These are phyloP conservation scores for Serinus canaria DNA, from an alignment of 2,113 vertebrate species.

Conservation along the genomic window DNA sequence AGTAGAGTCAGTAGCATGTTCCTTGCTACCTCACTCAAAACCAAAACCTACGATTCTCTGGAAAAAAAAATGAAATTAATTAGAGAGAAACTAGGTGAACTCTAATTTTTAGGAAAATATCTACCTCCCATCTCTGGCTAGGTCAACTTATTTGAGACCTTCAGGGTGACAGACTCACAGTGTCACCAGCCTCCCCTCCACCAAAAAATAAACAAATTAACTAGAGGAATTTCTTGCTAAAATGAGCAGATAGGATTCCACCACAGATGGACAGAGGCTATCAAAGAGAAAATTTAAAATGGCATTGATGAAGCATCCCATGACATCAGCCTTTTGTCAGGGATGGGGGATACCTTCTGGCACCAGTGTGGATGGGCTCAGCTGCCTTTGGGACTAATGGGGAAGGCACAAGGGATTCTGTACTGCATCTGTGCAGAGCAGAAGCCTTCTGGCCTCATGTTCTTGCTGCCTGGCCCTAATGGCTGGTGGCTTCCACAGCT, in stretches of 20 bases:
- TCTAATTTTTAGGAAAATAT: not conserved
- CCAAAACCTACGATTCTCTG: not conserved
- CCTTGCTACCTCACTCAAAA: not conserved
- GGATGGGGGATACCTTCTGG: not conserved
- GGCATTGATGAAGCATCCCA: not conserved
- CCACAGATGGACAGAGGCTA: not conserved
- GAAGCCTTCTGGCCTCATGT: not conserved
- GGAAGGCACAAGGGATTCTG: not conserved
- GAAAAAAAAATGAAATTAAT: not conserved
- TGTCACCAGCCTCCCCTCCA: not conserved
- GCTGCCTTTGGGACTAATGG: not conserved
- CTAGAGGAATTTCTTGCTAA: not conserved
- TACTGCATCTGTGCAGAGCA: not conserved
- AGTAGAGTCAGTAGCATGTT: not conserved
- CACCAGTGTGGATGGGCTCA: not conserved
- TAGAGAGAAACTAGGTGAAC: too few species aligned
- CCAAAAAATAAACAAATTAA: fast-evolving
- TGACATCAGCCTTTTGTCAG: not conserved
- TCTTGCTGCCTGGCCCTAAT: not conserved
- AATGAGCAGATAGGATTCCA: not conserved
- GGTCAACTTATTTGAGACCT: not conserved
- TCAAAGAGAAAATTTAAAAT: not conserved
- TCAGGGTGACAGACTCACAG: not conserved
- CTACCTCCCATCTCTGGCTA: not conserved
- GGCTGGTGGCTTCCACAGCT: not conserved